phyloP scores from a whole-genome alignment of 2,888 invertebrate species.

The Harpagoxenus sublaevis region DNA sequence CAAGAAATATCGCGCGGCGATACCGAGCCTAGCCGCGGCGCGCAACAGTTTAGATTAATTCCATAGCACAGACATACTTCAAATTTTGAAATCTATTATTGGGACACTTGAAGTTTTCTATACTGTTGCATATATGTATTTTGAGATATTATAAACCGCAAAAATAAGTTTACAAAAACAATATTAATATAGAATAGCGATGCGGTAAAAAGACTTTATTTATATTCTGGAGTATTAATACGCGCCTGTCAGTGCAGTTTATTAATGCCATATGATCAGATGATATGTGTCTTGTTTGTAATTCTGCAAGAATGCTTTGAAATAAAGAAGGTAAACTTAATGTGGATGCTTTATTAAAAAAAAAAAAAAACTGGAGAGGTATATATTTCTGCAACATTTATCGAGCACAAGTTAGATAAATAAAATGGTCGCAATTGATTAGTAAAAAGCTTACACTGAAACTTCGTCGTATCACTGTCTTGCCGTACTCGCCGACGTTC shows the following conservation, averaged over 20 bases:
- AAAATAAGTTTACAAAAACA: not conserved
- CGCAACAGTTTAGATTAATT: slow-evolving; percentile 19
- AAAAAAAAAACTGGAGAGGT: not conserved
- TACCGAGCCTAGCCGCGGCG: not conserved
- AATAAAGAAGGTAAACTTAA: not conserved
- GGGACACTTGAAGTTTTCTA: not conserved
- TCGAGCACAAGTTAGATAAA: not conserved
- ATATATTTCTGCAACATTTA: not conserved
- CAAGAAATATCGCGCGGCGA: slow-evolving; percentile 34
- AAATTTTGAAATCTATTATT: slow-evolving; percentile 5
- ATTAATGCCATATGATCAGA: not conserved
- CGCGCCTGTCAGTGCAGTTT: not conserved
- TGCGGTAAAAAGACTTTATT: not conserved
- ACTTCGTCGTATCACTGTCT: not conserved
- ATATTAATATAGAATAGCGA: not conserved
- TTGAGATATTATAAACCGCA: not conserved
- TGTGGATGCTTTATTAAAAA: not conserved
- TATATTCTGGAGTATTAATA: not conserved
- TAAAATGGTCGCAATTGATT: not conserved
- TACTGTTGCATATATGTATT: not conserved
- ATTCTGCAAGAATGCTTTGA: not conserved
- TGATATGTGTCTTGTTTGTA: not conserved
- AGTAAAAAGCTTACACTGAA: not conserved
- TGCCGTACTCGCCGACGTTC: not conserved
- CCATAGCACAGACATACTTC: not conserved